Evolutionary conservation across 2,797 vertebrate species (phyloP).

Genomic region (Acipenser transmontanus): DNA sequence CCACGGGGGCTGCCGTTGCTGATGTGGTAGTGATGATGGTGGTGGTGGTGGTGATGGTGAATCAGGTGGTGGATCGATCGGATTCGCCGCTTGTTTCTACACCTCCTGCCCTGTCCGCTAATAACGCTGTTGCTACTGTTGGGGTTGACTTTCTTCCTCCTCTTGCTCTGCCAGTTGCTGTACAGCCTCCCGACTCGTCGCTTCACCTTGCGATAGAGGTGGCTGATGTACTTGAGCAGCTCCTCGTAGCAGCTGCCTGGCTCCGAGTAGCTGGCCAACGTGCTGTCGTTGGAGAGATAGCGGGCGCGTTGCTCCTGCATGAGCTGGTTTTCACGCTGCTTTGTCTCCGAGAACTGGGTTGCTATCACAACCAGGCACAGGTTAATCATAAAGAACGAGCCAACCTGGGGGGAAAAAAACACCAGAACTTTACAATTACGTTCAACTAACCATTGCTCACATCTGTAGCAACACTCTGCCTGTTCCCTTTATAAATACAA

Average conservation of each 20-base stretch:
- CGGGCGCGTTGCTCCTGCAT: slow-evolving; percentile 93
- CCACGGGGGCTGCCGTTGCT: slow-evolving; percentile 39
- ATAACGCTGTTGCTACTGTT: slow-evolving; percentile 35
- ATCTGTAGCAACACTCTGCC: too few relatives aligned
- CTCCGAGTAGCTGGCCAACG: slow-evolving; percentile 86
- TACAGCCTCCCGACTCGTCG: slow-evolving; percentile 62
- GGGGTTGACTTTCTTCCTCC: slow-evolving; percentile 51
- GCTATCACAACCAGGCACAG: slow-evolving; percentile 98
- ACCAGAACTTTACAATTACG: neutral
- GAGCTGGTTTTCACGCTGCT: slow-evolving; percentile 92
- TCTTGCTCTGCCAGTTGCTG: slow-evolving; percentile 56
- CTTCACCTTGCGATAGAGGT: slow-evolving; percentile 80
- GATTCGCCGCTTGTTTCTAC: slow-evolving; percentile 45
- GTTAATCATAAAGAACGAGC: slow-evolving; percentile 99
- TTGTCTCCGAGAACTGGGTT: slow-evolving; percentile 95
- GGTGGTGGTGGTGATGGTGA: slow-evolving; percentile 79
- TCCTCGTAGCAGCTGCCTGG: slow-evolving; percentile 95
- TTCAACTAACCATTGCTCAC: too few relatives aligned
- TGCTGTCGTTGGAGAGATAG: slow-evolving; percentile 84
- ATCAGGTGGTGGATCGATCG: slow-evolving; percentile 55
- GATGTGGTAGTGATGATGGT: slow-evolving; percentile 75
- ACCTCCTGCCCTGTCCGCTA: slow-evolving; percentile 30
- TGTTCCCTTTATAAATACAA: too few relatives aligned
- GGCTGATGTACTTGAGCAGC: slow-evolving; percentile 82
- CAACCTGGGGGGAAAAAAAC: slow-evolving; percentile 64